These are phyloP conservation scores for Zoroaster sp. DNA, from an alignment of 53 echinoderm and acorn worm species.

Conservation along the genomic window DNA sequence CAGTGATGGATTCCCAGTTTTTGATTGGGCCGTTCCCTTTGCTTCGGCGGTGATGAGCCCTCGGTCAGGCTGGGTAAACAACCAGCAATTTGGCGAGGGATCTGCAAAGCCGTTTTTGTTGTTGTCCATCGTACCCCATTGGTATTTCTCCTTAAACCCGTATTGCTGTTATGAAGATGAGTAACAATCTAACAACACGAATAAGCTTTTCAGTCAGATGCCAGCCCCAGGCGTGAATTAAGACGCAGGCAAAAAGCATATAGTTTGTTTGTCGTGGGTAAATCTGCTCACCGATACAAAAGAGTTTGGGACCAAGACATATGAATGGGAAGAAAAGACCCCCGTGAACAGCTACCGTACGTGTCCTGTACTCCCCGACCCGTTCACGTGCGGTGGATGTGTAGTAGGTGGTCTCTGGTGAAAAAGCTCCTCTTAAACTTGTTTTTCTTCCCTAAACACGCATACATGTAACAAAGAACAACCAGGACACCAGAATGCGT, in stretches of 20 bases:
- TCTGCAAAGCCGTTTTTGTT: neutral
- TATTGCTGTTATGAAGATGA: neutral
- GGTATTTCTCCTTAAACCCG: neutral
- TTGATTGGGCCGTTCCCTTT: neutral
- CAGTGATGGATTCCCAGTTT: neutral
- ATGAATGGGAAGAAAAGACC: neutral
- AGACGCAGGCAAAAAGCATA: conserved; percentile 26
- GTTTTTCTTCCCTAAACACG: no score
- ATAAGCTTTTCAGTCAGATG: neutral
- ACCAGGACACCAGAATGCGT: no score
- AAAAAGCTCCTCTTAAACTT: conserved; percentile 23
- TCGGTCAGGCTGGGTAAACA: neutral
- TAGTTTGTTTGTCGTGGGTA: conserved; percentile 38
- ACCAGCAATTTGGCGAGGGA: no score
- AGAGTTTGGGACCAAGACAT: conserved; percentile 8
- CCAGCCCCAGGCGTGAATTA: conserved; percentile 34
- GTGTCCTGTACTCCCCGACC: neutral
- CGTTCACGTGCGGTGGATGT: neutral
- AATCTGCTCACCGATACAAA: conserved; percentile 9
- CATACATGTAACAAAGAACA: no score
- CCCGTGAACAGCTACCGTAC: neutral
- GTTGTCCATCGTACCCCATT: neutral
- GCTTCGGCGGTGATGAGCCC: neutral
- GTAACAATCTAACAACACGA: conserved; percentile 6
- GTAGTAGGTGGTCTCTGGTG: conserved; percentile 16